Conservation (phyloP, 1,140 invertebrate genomes). For the Lepidurus apus region DNA sequence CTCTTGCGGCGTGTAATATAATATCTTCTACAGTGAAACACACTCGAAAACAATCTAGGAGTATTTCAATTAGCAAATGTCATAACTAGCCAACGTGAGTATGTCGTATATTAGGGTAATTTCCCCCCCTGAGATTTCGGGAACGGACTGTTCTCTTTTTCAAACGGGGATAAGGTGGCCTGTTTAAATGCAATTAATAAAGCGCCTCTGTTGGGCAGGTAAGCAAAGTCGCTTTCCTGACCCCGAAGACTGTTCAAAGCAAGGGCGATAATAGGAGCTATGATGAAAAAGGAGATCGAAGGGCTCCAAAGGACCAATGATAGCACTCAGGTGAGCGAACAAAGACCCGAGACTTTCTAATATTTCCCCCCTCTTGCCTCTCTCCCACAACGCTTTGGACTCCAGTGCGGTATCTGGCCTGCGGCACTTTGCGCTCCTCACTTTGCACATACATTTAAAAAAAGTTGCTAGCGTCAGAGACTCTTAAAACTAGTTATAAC, state of each 20-base stretch:
- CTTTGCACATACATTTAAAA: neutral
- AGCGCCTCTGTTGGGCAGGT: neutral
- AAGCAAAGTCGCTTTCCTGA: neutral
- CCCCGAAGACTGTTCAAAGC: neutral
- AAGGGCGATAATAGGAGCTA: neutral
- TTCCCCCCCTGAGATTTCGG: no score
- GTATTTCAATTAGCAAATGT: no score
- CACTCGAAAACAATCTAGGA: no score
- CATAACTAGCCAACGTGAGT: no score
- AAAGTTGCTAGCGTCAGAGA: neutral
- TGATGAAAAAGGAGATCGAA: slow-evolving; percentile 1
- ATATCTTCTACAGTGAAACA: no score
- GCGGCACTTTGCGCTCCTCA: neutral
- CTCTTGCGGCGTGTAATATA: no score
- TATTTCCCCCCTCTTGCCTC: neutral
- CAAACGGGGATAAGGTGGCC: no score
- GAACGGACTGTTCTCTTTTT: no score
- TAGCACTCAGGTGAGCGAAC: slow-evolving; percentile 4
- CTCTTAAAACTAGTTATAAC: neutral
- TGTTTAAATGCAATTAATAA: neutral
- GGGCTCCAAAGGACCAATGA: neutral
- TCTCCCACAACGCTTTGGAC: neutral
- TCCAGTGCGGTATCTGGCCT: slow-evolving; percentile 8
- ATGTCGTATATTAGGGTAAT: no score
- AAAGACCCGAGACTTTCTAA: neutral